Conservation (phyloP, 1,140 invertebrate genomes). For the Mylabris phalerata region DNA sequence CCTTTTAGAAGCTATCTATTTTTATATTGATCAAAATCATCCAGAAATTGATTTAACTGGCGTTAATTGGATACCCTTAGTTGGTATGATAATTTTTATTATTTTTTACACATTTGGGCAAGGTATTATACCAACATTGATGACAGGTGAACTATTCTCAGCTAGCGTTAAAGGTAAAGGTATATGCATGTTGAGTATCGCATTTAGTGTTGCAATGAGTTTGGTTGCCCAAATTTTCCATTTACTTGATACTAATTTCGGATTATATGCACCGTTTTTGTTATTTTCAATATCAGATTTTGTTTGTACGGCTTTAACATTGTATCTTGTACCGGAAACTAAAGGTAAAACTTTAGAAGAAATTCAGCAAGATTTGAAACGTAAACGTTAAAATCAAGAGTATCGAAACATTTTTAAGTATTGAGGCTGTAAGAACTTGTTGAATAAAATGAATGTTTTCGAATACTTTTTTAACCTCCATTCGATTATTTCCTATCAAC, state of each 20-base stretch:
- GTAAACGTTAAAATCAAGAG: not conserved
- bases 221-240: slow-evolving; percentile 38
- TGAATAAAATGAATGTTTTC: no score
- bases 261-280: slow-evolving; percentile 68
- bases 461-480: no score
- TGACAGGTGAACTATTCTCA: slow-evolving; percentile 35
- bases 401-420: no score
- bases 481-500: no score
- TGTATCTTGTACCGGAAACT: slow-evolving; percentile 79
- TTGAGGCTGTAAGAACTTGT: no score
- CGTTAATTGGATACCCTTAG: slow-evolving; percentile 30
- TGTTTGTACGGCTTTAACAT: slow-evolving; percentile 67
- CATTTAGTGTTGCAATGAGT: slow-evolving; percentile 25
- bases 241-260: slow-evolving; percentile 47
- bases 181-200: slow-evolving; percentile 22
- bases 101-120: slow-evolving; percentile 24
- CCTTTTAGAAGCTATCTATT: slow-evolving; percentile 49
- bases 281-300: slow-evolving; percentile 68
- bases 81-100: slow-evolving; percentile 28
- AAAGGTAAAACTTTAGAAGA: slow-evolving; percentile 82
- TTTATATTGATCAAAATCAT: not conserved
- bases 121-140: slow-evolving; percentile 27
- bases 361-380: slow-evolving; percentile 45
- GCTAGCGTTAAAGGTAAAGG: slow-evolving; percentile 35
- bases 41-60: slow-evolving; percentile 27